These are phyloP conservation scores for Trinectes maculatus DNA, from an alignment of 2,113 vertebrate species.

Conservation along the genomic window DNA sequence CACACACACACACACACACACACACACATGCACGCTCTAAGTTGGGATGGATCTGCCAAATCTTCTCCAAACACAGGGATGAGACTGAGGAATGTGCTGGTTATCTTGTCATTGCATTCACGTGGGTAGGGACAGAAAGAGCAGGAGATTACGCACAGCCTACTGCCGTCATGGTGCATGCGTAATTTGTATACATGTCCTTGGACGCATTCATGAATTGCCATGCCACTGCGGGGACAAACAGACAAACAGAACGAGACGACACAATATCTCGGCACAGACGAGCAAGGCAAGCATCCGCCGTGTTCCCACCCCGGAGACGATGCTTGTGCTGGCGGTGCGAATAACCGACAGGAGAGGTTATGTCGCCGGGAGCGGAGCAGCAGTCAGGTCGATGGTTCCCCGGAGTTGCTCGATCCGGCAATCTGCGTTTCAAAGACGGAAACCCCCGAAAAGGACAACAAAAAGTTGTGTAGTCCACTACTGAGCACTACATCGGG, in stretches of 20 bases:
- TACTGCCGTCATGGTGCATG: slow-evolving; percentile 70
- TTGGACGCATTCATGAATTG: slow-evolving; percentile 72
- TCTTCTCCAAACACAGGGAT: slow-evolving; percentile 43
- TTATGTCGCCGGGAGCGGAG: slow-evolving; percentile 71
- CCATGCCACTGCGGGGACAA: slow-evolving; percentile 70
- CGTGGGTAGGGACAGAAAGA: slow-evolving; percentile 34
- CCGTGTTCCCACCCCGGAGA: slow-evolving; percentile 75
- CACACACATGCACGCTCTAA: slow-evolving; percentile 41
- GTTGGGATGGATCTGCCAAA: slow-evolving; percentile 57
- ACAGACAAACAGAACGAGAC: slow-evolving; percentile 64
- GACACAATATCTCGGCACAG: slow-evolving; percentile 45
- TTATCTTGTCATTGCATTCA: slow-evolving; percentile 52
- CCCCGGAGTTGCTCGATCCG: slow-evolving; percentile 76
- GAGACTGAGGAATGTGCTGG: slow-evolving; percentile 23
- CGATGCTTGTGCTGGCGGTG: slow-evolving; percentile 69
- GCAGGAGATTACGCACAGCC: slow-evolving; percentile 71
- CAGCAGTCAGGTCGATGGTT: slow-evolving; percentile 65
- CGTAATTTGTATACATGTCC: slow-evolving; percentile 75
- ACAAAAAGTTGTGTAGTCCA: slow-evolving; percentile 71
- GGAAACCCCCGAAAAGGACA: slow-evolving; percentile 64
- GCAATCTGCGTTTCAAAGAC: slow-evolving; percentile 67
- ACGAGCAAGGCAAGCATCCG: slow-evolving; percentile 71
- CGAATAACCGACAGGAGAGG: slow-evolving; percentile 69
- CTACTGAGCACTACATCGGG: slow-evolving; percentile 48
- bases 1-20: no score